A percentile compares a stretch with the other conserved stretches of the same genome.
Conservation (phyloP, 1,140 invertebrate genomes). For the Scaptodrosophila lebanonensis region DNA sequence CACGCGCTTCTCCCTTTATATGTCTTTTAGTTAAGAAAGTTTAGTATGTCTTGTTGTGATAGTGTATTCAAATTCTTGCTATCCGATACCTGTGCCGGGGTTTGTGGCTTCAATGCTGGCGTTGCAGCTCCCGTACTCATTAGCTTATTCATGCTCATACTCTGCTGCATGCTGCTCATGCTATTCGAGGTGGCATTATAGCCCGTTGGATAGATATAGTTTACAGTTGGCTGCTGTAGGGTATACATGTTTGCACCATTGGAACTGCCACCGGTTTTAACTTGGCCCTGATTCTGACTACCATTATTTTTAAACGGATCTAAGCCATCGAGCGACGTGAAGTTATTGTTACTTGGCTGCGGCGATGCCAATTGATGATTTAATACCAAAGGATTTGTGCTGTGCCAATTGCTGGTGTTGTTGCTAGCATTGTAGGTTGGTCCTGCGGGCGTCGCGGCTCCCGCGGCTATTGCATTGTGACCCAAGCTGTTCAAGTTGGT, state of each 20-base stretch:
- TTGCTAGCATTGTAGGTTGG: constrained; percentile 22
- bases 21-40: constrained; percentile 72
- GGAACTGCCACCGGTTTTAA: constrained; percentile 17
- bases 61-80: constrained; percentile 66
- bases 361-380: constrained; percentile 66
- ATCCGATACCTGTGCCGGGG: constrained; percentile 36
- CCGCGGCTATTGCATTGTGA: constrained; percentile 2
- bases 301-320: constrained; percentile 51
- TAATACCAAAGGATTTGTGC: constrained; percentile 69
- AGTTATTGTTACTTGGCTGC: constrained; percentile 59
- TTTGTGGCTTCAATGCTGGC: constrained; percentile 45
- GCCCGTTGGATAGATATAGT: constrained; percentile 66
- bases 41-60: constrained; percentile 72
- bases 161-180: constrained; percentile 41
- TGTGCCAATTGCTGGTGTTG: constrained; percentile 54
- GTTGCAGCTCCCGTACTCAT: constrained; percentile 14
- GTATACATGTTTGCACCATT: constrained; percentile 65
- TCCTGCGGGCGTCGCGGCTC: constrained; percentile 15
- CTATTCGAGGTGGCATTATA: constrained; percentile 38
- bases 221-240: constrained; percentile 60
- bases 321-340: constrained; percentile 62
- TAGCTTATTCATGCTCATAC: constrained; percentile 34
- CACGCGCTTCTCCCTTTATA: no score
- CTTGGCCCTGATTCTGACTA: constrained; percentile 21
- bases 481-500: constrained; percentile 50